Percentiles rank a stretch among this genome's conserved stretches.
phyloP scores from a whole-genome alignment of 2,113 vertebrate species.

The Chamaea fasciata region DNA sequence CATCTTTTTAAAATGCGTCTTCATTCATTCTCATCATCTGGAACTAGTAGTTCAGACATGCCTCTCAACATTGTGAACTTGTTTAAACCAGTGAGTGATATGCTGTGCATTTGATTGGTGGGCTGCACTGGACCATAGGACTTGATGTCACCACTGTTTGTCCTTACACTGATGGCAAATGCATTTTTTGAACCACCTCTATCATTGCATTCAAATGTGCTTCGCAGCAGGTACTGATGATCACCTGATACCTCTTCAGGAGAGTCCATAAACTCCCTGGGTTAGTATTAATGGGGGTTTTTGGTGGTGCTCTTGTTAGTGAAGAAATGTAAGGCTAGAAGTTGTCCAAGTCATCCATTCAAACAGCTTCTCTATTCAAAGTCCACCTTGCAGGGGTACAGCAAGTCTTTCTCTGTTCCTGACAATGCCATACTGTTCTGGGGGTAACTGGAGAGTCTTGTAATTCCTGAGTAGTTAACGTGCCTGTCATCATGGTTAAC shows the following conservation, averaged over 20 bases:
- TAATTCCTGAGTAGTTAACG: background rate
- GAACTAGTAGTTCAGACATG: background rate
- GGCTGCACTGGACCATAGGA: background rate
- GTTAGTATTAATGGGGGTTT: background rate
- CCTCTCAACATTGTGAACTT: background rate
- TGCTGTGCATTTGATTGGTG: background rate
- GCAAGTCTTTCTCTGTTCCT: background rate
- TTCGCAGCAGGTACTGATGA: background rate
- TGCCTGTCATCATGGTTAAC: background rate
- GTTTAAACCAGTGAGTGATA: background rate
- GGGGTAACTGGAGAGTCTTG: background rate
- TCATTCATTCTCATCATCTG: background rate
- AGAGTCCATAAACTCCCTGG: accelerated
- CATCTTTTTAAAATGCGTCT: background rate
- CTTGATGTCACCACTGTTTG: background rate
- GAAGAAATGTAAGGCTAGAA: background rate
- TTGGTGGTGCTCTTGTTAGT: background rate
- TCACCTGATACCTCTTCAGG: background rate
- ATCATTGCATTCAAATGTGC: background rate
- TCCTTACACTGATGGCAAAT: background rate
- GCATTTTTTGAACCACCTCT: background rate
- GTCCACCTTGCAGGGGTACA: background rate
- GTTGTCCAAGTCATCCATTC: background rate
- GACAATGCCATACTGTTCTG: background rate
- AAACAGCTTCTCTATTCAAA: background rate